Conservation (phyloP, 2,888 invertebrate genomes). For the Aleiodes alternator region DNA sequence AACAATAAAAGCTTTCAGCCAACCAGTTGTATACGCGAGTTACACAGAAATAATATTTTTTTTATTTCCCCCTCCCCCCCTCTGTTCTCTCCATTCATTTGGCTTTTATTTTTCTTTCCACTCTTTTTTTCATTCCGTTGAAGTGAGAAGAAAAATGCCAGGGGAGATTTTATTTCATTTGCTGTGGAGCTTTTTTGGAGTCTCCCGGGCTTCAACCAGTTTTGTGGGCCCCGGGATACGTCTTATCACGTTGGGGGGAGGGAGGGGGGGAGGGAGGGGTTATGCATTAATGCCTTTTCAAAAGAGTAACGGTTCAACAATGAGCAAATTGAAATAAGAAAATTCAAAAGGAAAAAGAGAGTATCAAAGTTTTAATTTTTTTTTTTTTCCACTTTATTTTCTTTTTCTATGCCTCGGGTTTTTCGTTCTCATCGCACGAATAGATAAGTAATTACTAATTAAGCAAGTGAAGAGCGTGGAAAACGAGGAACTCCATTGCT, state of each 20-base stretch:
- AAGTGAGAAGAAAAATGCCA: not conserved
- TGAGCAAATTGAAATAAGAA: not conserved
- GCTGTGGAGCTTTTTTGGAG: constrained; percentile 3
- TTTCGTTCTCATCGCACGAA: constrained; percentile 44
- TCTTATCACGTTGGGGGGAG: constrained; percentile 31
- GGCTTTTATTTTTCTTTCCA: not conserved
- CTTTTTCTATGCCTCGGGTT: constrained; percentile 48
- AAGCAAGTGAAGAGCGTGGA: constrained; percentile 42
- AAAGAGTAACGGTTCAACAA: constrained; percentile 4
- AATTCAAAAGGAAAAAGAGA: not conserved
- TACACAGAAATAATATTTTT: not conserved
- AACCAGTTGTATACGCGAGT: constrained; percentile 11
- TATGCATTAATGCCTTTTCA: constrained; percentile 14
- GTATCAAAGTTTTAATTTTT: constrained; percentile 39
- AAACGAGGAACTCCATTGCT: constrained; percentile 39
- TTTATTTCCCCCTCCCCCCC: not conserved
- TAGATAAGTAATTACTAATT: constrained; percentile 47
- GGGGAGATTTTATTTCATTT: constrained; percentile 21
- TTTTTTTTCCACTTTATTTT: constrained; percentile 60
- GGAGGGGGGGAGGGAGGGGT: no score
- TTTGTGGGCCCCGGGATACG: not conserved
- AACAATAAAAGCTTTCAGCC: constrained; percentile 68
- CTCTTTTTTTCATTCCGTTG: not conserved
- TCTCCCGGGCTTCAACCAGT: constrained; percentile 9
- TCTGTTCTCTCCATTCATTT: not conserved